Conservation (phyloP, 2,888 invertebrate species). For the Glaucopsyche alexis region DNA sequence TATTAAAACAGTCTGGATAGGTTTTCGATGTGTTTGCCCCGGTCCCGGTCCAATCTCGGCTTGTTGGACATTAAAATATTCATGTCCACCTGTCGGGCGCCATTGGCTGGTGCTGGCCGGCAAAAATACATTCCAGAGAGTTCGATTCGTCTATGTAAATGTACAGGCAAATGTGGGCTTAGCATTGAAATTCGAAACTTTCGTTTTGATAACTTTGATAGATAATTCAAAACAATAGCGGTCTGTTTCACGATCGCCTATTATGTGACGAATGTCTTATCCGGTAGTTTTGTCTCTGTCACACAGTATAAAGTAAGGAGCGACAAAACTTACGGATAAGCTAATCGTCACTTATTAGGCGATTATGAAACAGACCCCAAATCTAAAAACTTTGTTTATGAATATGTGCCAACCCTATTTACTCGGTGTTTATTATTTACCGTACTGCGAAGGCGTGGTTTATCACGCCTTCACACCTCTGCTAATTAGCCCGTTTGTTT, state of each 20-base stretch:
- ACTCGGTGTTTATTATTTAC: not conserved
- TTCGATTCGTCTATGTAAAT: not conserved
- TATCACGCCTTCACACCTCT: not conserved
- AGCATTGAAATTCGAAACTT: too few relatives aligned
- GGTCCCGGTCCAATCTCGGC: not conserved
- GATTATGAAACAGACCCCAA: too few relatives aligned
- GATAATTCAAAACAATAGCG: too few relatives aligned
- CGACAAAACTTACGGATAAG: too few relatives aligned
- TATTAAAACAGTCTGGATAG: not conserved
- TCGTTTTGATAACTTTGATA: too few relatives aligned
- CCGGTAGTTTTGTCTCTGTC: too few relatives aligned
- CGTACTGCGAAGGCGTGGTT: not conserved
- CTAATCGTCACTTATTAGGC: too few relatives aligned
- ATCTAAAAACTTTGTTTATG: too few relatives aligned
- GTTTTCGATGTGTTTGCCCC: not conserved
- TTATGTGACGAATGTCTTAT: too few relatives aligned
- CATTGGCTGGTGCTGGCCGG: not conserved
- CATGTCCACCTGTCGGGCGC: not conserved
- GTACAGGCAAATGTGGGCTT: too few relatives aligned
- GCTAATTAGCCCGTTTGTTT: not conserved
- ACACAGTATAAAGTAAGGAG: too few relatives aligned
- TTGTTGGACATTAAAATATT: not conserved
- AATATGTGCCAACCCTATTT: not conserved
- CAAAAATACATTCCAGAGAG: not conserved
- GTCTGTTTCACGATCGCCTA: too few relatives aligned